Evolutionary conservation across 2,888 invertebrate genomes (phyloP), one percentile per base, ranked within the genome.

Genomic region (Volucella bombylans): DNA sequence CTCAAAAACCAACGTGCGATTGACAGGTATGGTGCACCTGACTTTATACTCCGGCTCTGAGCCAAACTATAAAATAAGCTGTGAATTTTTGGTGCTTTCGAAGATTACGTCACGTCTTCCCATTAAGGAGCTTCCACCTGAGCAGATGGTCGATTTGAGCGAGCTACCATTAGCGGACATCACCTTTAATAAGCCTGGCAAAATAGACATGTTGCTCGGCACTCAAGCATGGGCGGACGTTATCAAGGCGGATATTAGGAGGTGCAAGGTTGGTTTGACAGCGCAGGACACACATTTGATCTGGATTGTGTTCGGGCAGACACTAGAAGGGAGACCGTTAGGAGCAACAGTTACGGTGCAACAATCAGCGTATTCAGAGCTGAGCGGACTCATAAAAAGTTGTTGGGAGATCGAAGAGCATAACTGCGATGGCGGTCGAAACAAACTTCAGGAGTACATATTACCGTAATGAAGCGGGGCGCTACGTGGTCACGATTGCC

Each of bases 131-230:
- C 18, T 18, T n/a, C 18, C 18, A 18, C 18, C 18, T 18, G 18
- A 10, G n/a, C 50, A 50, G 4, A 50, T 12, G 50, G 50, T n/a
- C 2, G 18, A 23, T 23, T 23, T 23, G 1, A 23, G 2, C 18
- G 18, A 23, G 3, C 14, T 41, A 41, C 14, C 15, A 8, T 14
- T 57, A 31, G 31, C 57, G 38, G 57, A 57, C 38, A 23, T 38
- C 12, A 50, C 11, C 57, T 57, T 57, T 6, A 8, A 57, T 38
- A 57, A 38, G 14, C 4, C 23, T 11, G 6, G 31, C 6, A 11
- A 38, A 11, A 65, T 65, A 12, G 65, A 65, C 38, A 39, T 65
- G 14, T 41, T 65, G 12, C 31, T 65, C 12, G 65, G 52, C 14
- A 52, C 41, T 1, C 39, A 41, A 41, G 65, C 52, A 8, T 65